phyloP scores from a whole-genome alignment of 2,888 invertebrate genomes.

The Temnothorax ravouxi region DNA sequence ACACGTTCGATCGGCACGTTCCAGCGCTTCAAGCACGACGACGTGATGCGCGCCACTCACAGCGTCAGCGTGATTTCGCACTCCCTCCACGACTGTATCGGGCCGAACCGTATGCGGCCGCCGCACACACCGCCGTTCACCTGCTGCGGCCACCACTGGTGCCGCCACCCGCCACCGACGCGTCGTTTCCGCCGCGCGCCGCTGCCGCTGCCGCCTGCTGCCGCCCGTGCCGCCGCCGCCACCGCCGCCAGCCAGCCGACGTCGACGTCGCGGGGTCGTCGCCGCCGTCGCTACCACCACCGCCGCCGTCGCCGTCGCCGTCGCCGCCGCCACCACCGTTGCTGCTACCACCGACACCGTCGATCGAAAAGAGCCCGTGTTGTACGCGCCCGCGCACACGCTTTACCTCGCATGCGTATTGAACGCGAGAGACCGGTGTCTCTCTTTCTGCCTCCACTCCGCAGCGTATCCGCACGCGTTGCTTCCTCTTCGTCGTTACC shows the following conservation, averaged over 20 bases:
- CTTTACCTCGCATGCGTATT: slow-evolving; percentile 85
- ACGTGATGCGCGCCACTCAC: slow-evolving; percentile 67
- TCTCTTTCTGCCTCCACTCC: slow-evolving; percentile 33
- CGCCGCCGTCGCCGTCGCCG: slow-evolving; percentile 16
- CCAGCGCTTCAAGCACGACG: slow-evolving; percentile 34
- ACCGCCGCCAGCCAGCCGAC: slow-evolving; percentile 36
- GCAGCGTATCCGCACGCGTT: slow-evolving; percentile 38
- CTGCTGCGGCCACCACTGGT: slow-evolving; percentile 66
- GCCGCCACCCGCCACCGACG: slow-evolving; percentile 74
- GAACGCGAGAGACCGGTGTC: slow-evolving; percentile 74
- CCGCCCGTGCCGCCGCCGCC: no score
- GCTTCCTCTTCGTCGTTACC: slow-evolving; percentile 56
- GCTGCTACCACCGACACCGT: slow-evolving; percentile 70
- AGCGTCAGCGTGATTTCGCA: slow-evolving; percentile 69
- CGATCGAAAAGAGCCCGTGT: slow-evolving; percentile 84
- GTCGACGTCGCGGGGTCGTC: slow-evolving; percentile 54
- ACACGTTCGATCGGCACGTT: slow-evolving; percentile 41
- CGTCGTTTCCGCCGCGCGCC: slow-evolving; percentile 50
- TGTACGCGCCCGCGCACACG: slow-evolving; percentile 81
- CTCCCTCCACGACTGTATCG: slow-evolving; percentile 64
- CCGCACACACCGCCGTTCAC: slow-evolving; percentile 67
- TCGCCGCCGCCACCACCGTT: slow-evolving; percentile 43
- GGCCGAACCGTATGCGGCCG: slow-evolving; percentile 64
- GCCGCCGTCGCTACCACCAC: slow-evolving; percentile 33
- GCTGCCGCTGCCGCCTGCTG: no score